Conservation (phyloP, 1,140 invertebrate species). For the Megalopta genalis region DNA sequence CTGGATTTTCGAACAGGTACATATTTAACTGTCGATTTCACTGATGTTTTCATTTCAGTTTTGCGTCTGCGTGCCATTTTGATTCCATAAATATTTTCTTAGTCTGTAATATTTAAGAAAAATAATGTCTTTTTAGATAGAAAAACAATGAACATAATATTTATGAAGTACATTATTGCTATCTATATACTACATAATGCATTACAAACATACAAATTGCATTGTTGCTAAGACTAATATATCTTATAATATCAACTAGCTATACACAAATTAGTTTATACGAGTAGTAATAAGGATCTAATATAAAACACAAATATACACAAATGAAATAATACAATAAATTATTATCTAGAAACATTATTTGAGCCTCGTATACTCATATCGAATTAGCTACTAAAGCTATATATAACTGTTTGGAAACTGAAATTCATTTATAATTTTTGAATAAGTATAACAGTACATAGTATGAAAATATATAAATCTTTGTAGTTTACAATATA, state of each 20-base stretch:
- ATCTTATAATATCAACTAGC: too few species aligned
- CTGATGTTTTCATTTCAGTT: constrained; percentile 66
- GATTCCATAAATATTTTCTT: constrained; percentile 45
- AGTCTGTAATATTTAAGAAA: constrained; percentile 56
- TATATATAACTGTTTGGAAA: neutral
- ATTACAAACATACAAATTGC: too few species aligned
- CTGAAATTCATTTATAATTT: neutral
- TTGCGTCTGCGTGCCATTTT: constrained; percentile 73
- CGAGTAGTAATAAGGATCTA: too few species aligned
- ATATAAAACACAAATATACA: too few species aligned
- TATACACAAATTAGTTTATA: too few species aligned
- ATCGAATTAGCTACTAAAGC: neutral
- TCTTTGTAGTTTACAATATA: neutral
- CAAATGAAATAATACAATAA: too few species aligned
- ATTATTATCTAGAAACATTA: too few species aligned
- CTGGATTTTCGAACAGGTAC: constrained; percentile 73
- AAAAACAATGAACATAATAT: neutral
- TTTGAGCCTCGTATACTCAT: neutral
- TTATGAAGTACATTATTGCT: too few species aligned
- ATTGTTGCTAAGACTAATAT: too few species aligned
- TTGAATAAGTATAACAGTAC: neutral
- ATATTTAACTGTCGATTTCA: constrained; percentile 64
- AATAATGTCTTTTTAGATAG: constrained; percentile 4
- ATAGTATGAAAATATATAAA: neutral
- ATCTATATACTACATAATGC: too few species aligned